phyloP scores from a whole-genome alignment of 30 jellyfish, hydroid and myxozoan species.

The Nemopilema nomurai region DNA sequence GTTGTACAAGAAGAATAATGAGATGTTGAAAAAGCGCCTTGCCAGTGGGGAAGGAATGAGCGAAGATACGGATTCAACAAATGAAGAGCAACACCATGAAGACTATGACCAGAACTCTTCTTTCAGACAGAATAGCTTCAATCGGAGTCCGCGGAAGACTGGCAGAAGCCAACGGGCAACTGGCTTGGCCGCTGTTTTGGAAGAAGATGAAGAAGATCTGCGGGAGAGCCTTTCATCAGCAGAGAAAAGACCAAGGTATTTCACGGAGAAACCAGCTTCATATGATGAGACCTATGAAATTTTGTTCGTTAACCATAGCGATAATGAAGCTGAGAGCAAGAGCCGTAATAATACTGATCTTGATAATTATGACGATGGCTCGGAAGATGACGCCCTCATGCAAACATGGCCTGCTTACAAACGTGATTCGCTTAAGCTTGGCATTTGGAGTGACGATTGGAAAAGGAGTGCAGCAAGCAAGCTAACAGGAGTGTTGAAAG shows the following conservation, averaged over 20 bases:
- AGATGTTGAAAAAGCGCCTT: slow-evolving; percentile 24
- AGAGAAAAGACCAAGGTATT: slow-evolving; percentile 8
- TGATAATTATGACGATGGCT: slow-evolving; percentile 14
- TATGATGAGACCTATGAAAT: slow-evolving; percentile 19
- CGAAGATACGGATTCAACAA: background rate
- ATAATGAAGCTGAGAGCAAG: slow-evolving; percentile 34
- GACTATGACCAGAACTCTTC: background rate
- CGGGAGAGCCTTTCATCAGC: slow-evolving; percentile 14
- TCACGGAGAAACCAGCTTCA: background rate
- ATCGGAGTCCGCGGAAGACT: slow-evolving; percentile 13
- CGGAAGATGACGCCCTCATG: slow-evolving; percentile 26
- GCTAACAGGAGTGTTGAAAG: background rate
- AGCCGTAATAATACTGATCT: slow-evolving; percentile 10
- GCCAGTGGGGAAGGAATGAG: background rate
- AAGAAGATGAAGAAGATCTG: slow-evolving; percentile 46
- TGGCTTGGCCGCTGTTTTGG: slow-evolving; percentile 45
- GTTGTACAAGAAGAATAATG: slow-evolving; percentile 34
- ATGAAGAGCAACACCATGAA: background rate
- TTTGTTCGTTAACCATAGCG: slow-evolving; percentile 47
- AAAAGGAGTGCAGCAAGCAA: background rate
- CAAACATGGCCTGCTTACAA: slow-evolving; percentile 48
- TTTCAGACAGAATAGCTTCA: background rate
- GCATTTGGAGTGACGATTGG: slow-evolving; percentile 1
- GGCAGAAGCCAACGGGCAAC: slow-evolving; percentile 10
- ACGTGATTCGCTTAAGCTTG: slow-evolving; percentile 24